Evolutionary conservation across 2,113 vertebrate species (phyloP).

Genomic region (Catharus bicknelli): DNA sequence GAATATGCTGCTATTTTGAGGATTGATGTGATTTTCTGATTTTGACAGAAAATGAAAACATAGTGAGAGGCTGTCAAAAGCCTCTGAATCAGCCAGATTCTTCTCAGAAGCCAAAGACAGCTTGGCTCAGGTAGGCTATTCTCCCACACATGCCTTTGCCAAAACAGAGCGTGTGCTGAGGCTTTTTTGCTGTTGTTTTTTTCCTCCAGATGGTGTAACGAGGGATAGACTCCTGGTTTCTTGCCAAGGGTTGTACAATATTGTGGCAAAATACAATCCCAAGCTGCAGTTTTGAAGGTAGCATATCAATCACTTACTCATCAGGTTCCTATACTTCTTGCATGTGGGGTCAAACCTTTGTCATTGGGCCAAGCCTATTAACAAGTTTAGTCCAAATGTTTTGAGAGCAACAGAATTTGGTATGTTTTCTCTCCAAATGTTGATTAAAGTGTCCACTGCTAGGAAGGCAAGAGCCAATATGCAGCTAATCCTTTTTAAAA

Average conservation of each 20-base stretch:
- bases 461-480: neutral
- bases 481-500: neutral
- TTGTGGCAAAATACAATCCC: conserved; percentile 8
- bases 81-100: conserved; percentile 40
- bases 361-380: neutral
- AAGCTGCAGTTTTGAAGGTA: neutral
- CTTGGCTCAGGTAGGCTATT: conserved; percentile 44
- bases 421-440: neutral
- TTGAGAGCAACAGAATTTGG: neutral
- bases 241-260: conserved; percentile 14
- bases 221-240: neutral
- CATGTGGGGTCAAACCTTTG: neutral
- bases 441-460: neutral
- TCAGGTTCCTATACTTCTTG: neutral
- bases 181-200: conserved; percentile 2
- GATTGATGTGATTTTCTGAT: conserved; percentile 31
- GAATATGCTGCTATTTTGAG: conserved; percentile 20
- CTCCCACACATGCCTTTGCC: conserved; percentile 19
- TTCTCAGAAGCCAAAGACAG: conserved; percentile 28
- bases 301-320: neutral
- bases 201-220: conserved; percentile 12
- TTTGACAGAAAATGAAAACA: conserved; percentile 37
- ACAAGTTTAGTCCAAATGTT: neutral
- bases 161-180: neutral
- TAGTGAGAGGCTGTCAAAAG: conserved; percentile 17